Conservation (phyloP, 2,113 vertebrate species). For the Sigmodon hispidus region DNA sequence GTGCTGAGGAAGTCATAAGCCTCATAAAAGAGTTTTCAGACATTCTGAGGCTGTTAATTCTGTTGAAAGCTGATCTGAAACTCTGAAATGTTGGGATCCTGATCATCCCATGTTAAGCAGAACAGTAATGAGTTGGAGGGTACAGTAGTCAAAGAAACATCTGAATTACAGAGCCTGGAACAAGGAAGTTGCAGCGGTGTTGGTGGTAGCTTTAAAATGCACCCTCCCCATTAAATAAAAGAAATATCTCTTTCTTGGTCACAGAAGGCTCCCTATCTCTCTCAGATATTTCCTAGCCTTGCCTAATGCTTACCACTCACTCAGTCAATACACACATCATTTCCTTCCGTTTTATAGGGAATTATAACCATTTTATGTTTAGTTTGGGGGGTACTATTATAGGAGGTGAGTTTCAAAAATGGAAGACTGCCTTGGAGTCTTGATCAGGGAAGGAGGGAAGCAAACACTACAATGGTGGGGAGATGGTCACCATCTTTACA, state of each 20-base stretch:
- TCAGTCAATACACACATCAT: background rate
- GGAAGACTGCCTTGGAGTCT: background rate
- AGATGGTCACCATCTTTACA: background rate
- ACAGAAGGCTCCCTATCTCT: background rate
- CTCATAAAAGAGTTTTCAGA: background rate
- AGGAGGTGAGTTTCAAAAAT: background rate
- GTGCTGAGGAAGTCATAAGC: background rate
- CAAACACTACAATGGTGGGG: slow-evolving; percentile 15
- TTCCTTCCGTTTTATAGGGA: slow-evolving; percentile 19
- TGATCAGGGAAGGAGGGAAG: background rate
- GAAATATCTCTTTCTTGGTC: slow-evolving; percentile 9
- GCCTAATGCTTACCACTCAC: background rate
- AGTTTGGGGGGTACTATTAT: background rate
- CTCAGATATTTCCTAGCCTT: background rate
- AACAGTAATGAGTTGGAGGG: background rate
- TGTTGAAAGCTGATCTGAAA: background rate
- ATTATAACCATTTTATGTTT: slow-evolving; percentile 23
- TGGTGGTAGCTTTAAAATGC: background rate
- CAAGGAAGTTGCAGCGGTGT: background rate
- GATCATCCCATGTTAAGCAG: background rate
- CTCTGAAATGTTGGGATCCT: background rate
- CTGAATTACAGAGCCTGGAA: background rate
- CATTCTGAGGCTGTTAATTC: background rate
- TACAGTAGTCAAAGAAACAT: background rate
- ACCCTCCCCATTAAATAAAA: background rate